Conservation (phyloP, 1,140 invertebrate genomes). For the Drosophila dunni region DNA sequence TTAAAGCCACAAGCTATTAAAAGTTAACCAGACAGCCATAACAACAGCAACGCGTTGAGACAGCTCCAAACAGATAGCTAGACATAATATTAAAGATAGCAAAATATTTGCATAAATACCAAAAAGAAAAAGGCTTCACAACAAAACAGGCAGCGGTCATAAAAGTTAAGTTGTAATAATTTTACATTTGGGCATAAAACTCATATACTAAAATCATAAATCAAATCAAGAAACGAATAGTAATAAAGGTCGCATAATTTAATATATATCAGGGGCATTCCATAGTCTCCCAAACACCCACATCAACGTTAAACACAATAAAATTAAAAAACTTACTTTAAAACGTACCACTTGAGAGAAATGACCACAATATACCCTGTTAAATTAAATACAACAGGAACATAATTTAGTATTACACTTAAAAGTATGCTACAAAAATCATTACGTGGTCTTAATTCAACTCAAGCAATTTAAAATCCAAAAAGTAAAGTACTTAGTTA, state of each 20-base stretch:
- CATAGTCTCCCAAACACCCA: slow-evolving; percentile 22
- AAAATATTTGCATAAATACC: slow-evolving; percentile 60
- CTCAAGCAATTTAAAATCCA: too few relatives aligned
- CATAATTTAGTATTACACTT: background rate
- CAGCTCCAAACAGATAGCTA: background rate
- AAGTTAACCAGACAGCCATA: slow-evolving; percentile 50
- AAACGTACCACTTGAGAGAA: too few relatives aligned
- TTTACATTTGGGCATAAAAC: slow-evolving; percentile 49
- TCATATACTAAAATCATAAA: slow-evolving; percentile 60
- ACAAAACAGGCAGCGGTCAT: slow-evolving; percentile 7
- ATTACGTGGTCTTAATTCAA: background rate
- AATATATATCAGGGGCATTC: slow-evolving; percentile 37
- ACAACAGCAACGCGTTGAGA: background rate
- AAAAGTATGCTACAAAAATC: background rate
- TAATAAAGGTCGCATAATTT: slow-evolving; percentile 60
- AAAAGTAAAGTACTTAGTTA: too few relatives aligned
- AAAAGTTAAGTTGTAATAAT: slow-evolving; percentile 65
- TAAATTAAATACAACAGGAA: too few relatives aligned
- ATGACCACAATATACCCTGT: background rate
- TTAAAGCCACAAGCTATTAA: slow-evolving; percentile 72
- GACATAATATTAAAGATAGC: slow-evolving; percentile 58
- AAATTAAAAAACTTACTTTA: slow-evolving; percentile 6
- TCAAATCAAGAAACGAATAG: slow-evolving; percentile 46
- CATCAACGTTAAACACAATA: slow-evolving; percentile 27
- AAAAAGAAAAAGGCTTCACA: slow-evolving; percentile 6